Conservation (phyloP, 2,888 invertebrate genomes). For the Dermolepida albohirtum region DNA sequence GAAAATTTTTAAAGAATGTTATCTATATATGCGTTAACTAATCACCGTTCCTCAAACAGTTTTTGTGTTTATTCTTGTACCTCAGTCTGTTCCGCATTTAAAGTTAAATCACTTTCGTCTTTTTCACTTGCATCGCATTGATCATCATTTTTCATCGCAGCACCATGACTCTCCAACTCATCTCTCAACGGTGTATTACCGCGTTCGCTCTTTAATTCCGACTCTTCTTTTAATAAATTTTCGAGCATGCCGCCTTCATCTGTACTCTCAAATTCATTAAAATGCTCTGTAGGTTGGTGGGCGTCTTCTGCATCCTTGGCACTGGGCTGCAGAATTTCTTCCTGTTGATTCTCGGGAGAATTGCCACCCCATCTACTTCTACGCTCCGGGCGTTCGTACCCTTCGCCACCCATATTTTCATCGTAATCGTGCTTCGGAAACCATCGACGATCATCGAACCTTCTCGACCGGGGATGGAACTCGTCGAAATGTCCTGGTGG, state of each 20-base stretch:
- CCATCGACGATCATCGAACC: slow-evolving; percentile 52
- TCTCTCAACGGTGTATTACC: slow-evolving; percentile 57
- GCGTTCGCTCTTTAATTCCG: slow-evolving; percentile 44
- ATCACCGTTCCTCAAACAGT: slow-evolving; percentile 15
- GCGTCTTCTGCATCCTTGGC: slow-evolving; percentile 29
- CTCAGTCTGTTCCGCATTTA: slow-evolving; percentile 21
- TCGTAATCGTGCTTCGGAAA: slow-evolving; percentile 39
- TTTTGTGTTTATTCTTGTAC: slow-evolving; percentile 16
- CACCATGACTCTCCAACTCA: slow-evolving; percentile 42
- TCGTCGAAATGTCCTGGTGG: slow-evolving; percentile 56
- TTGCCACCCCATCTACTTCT: slow-evolving; percentile 53
- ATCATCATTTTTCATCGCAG: slow-evolving; percentile 7
- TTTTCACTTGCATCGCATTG: slow-evolving; percentile 21
- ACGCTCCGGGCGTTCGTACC: slow-evolving; percentile 43
- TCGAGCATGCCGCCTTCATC: slow-evolving; percentile 35
- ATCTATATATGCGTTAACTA: slow-evolving; percentile 30
- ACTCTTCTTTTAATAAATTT: slow-evolving; percentile 43
- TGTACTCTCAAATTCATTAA: slow-evolving; percentile 19
- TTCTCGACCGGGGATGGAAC: slow-evolving; percentile 57
- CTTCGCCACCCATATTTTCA: slow-evolving; percentile 46
- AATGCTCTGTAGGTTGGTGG: slow-evolving; percentile 39
- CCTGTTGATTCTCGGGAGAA: slow-evolving; percentile 14
- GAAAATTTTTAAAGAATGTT: slow-evolving; percentile 17
- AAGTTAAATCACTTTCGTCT: slow-evolving; percentile 19
- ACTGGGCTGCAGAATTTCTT: slow-evolving; percentile 37